Percentiles rank a stretch among this genome's conserved stretches.
phyloP scores from a whole-genome alignment of 53 echinoderm and acorn worm genomes.

The Echinometra lucunter region DNA sequence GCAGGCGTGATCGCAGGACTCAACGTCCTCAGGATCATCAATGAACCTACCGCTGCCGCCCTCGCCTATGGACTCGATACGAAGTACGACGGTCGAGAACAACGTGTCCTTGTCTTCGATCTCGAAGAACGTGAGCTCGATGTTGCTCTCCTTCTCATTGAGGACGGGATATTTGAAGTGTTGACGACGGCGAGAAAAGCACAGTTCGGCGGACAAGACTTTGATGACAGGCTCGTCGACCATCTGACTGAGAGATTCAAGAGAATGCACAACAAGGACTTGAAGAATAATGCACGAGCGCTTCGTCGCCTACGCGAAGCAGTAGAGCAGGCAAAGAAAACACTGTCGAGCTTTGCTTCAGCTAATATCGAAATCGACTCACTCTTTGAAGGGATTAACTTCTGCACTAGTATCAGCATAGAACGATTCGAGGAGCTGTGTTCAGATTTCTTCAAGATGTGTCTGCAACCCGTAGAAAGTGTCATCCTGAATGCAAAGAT shows the following conservation, averaged over 20 bases:
- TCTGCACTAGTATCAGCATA: slow-evolving; percentile 73
- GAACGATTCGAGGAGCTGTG: slow-evolving; percentile 84
- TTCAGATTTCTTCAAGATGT: slow-evolving; percentile 77
- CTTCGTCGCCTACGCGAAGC: slow-evolving; percentile 85
- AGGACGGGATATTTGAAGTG: slow-evolving; percentile 88
- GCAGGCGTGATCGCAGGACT: no score
- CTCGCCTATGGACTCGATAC: slow-evolving; percentile 91
- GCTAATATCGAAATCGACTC: slow-evolving; percentile 84
- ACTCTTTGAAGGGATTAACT: no score
- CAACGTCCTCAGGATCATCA: no score
- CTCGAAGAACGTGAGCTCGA: slow-evolving; percentile 77
- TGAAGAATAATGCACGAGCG: slow-evolving; percentile 74
- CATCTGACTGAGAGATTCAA: slow-evolving; percentile 79
- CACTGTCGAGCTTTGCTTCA: slow-evolving; percentile 80
- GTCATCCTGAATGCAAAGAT: slow-evolving; percentile 84
- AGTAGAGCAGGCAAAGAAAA: slow-evolving; percentile 88
- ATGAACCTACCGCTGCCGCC: slow-evolving; percentile 92
- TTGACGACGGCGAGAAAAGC: slow-evolving; percentile 83
- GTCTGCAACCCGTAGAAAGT: slow-evolving; percentile 83
- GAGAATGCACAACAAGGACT: slow-evolving; percentile 83
- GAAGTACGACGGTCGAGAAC: slow-evolving; percentile 83
- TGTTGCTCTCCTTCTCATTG: slow-evolving; percentile 75
- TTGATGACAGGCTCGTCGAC: slow-evolving; percentile 86
- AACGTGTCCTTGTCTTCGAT: slow-evolving; percentile 88
- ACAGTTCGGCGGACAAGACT: slow-evolving; percentile 93